phyloP scores from a whole-genome alignment of 2,888 invertebrate species.

The Bombylius discolor region DNA sequence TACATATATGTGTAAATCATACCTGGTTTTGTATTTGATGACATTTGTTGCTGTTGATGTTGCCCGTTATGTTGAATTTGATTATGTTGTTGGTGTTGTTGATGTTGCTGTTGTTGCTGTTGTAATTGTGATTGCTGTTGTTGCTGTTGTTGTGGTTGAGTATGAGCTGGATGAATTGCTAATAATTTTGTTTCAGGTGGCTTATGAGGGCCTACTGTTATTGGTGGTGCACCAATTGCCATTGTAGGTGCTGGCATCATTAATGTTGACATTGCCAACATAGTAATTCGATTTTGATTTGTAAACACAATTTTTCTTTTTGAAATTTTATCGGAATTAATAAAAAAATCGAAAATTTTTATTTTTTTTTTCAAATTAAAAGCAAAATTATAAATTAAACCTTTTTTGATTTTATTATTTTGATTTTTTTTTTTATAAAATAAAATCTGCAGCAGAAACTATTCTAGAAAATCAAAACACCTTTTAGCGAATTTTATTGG shows the following conservation, averaged over 20 bases:
- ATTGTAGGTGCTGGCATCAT: conserved; percentile 39
- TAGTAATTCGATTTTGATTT: conserved; percentile 23
- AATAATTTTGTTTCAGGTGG: conserved; percentile 37
- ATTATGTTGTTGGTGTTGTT: conserved; percentile 17
- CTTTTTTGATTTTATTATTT: too few relatives aligned
- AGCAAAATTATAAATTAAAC: too few relatives aligned
- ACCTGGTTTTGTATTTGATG: conserved; percentile 33
- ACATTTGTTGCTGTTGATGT: conserved; percentile 22
- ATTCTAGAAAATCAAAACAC: too few relatives aligned
- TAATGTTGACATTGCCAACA: conserved; percentile 38
- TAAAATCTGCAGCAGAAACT: too few relatives aligned
- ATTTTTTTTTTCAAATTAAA: too few relatives aligned
- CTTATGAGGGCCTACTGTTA: conserved; percentile 36
- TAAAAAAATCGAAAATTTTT: too few relatives aligned
- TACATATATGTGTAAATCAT: conserved; percentile 12
- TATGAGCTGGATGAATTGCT: conserved; percentile 34
- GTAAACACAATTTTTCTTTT: conserved; percentile 16
- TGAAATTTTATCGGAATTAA: neutral
- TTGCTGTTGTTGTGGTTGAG: conserved; percentile 18
- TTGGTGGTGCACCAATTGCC: conserved; percentile 36
- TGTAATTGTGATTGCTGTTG: conserved; percentile 21
- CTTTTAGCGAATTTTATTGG: too few relatives aligned
- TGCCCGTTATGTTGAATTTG: conserved; percentile 2
- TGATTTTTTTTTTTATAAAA: too few relatives aligned
- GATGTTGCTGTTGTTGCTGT: conserved; percentile 24